These are phyloP conservation scores for Junco hyemalis DNA, from an alignment of 2,113 vertebrate genomes.

Conservation along the genomic window DNA sequence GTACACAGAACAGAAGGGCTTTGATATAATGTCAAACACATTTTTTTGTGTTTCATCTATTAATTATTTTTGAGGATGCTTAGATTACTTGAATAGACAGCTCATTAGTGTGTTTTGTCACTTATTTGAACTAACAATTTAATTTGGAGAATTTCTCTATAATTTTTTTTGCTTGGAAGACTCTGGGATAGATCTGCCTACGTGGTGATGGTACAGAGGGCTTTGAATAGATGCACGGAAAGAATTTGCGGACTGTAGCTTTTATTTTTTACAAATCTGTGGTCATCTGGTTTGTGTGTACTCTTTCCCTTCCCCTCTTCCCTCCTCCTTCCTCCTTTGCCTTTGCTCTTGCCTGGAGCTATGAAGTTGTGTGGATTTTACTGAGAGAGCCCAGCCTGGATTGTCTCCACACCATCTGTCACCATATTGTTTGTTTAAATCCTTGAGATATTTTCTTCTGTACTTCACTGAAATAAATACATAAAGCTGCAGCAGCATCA, in stretches of 20 bases:
- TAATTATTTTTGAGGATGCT: constrained; percentile 11
- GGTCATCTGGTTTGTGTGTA: not conserved
- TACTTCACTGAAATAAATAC: not conserved
- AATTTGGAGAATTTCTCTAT: not conserved
- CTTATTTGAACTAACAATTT: not conserved
- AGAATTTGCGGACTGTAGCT: not conserved
- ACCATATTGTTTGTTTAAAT: constrained; percentile 55
- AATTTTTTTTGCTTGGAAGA: not conserved
- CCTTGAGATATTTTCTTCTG: constrained; percentile 36
- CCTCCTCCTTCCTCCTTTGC: not conserved
- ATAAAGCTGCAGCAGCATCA: constrained; percentile 10
- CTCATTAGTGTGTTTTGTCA: constrained; percentile 38
- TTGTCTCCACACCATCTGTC: constrained; percentile 54
- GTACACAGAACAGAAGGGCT: not conserved
- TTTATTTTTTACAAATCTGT: not conserved
- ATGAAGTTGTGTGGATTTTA: constrained; percentile 38
- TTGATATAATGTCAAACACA: not conserved
- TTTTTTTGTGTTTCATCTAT: constrained; percentile 17
- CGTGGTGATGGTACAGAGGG: not conserved
- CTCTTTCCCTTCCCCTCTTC: not conserved
- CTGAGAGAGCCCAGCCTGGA: constrained; percentile 29
- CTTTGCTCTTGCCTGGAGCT: not conserved
- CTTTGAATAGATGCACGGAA: not conserved
- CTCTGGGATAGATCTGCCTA: not conserved
- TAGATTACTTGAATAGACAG: constrained; percentile 39